phyloP scores from a whole-genome alignment of 1,140 invertebrate species.

The Mamestra configurata region DNA sequence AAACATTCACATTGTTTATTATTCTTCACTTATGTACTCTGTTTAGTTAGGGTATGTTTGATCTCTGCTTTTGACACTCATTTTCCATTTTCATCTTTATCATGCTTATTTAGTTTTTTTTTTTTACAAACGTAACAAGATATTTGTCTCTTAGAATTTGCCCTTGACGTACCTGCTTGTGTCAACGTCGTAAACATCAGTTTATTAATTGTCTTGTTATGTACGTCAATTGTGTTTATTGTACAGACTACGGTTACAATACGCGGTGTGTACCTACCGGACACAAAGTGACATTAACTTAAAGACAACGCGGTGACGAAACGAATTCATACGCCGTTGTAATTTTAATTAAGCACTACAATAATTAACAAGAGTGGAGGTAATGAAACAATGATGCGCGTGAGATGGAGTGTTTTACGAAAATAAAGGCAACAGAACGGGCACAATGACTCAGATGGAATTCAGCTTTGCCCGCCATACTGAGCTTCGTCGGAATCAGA shows the following conservation, averaged over 20 bases:
- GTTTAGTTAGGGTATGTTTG: not conserved
- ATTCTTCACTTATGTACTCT: constrained; percentile 1
- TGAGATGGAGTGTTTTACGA: constrained; percentile 84
- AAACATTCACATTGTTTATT: constrained; percentile 44
- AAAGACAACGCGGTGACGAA: constrained; percentile 43
- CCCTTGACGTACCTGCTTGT: constrained; percentile 50
- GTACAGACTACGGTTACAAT: constrained; percentile 11
- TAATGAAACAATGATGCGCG: constrained; percentile 83
- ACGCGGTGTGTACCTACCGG: constrained; percentile 1
- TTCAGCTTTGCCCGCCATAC: constrained; percentile 84
- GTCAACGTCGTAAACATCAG: constrained; percentile 47
- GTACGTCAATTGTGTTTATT: constrained; percentile 47
- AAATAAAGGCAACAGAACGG: constrained; percentile 86
- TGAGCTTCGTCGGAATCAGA: constrained; percentile 87
- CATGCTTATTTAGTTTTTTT: constrained; percentile 6
- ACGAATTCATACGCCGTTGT: constrained; percentile 39
- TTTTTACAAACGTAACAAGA: constrained; percentile 10
- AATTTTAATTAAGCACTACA: constrained; percentile 62
- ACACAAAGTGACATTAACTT: constrained; percentile 33
- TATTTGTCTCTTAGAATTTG: constrained; percentile 31
- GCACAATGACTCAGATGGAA: constrained; percentile 88
- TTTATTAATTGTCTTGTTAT: constrained; percentile 50
- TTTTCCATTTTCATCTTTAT: constrained; percentile 13
- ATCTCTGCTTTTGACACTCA: constrained; percentile 18
- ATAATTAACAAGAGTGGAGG: constrained; percentile 57